Conservation (phyloP, 2,113 vertebrate species). For the Herpailurus yagouaroundi region DNA sequence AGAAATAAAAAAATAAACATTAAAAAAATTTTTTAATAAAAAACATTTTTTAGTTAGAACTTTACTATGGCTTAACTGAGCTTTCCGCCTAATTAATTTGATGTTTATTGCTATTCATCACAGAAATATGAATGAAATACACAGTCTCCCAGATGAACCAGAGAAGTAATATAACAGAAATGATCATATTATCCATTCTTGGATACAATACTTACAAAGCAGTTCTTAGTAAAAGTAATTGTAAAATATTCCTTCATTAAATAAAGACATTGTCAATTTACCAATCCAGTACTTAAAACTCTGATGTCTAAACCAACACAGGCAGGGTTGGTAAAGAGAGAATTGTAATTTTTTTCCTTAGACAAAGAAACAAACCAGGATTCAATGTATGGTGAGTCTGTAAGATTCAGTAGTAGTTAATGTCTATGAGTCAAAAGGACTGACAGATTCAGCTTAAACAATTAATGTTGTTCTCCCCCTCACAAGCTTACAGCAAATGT, state of each 20-base stretch:
- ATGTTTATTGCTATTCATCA: background rate
- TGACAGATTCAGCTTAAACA: background rate
- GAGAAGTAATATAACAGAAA: background rate
- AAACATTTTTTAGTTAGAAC: background rate
- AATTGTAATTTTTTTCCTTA: background rate
- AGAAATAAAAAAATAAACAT: no score
- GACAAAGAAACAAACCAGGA: background rate
- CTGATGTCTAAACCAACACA: background rate
- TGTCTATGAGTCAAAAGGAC: background rate
- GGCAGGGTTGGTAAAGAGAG: background rate
- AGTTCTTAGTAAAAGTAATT: background rate
- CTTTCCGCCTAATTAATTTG: background rate
- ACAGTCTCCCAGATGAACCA: background rate
- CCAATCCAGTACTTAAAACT: background rate
- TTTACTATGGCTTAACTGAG: background rate
- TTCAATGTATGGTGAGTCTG: background rate
- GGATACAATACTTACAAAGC: background rate
- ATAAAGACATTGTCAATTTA: background rate
- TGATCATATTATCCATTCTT: background rate
- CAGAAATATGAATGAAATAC: constrained; percentile 29
- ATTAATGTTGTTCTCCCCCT: background rate
- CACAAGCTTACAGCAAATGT: background rate
- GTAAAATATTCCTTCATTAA: background rate
- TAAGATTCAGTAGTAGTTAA: background rate
- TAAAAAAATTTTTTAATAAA: no score